Evolutionary conservation across 1,140 invertebrate genomes (phyloP).

Genomic region (Drosophila ohnishii): DNA sequence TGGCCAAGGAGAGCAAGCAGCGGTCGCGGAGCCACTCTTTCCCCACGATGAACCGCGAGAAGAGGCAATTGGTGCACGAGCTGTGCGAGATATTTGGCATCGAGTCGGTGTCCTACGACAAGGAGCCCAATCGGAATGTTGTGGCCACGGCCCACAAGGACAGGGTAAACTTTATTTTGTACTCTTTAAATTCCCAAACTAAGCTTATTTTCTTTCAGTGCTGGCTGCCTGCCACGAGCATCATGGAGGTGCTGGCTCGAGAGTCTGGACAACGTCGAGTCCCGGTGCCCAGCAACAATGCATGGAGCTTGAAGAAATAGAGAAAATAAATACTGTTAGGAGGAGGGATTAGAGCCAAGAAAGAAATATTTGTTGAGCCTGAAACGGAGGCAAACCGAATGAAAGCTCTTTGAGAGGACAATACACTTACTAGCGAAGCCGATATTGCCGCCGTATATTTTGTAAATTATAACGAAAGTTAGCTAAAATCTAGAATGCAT

Average conservation of each 20-base stretch:
- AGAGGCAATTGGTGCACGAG: constrained; percentile 95
- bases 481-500: constrained; percentile 40
- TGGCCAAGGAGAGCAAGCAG: constrained; percentile 94
- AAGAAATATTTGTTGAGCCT: constrained; percentile 13
- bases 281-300: constrained; percentile 87
- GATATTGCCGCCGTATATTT: constrained; percentile 27
- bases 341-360: background rate
- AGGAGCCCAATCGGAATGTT: constrained; percentile 96
- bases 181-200: background rate
- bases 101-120: constrained; percentile 95
- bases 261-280: constrained; percentile 91
- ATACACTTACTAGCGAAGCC: constrained; percentile 38
- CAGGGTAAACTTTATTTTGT: constrained; percentile 84
- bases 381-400: background rate
- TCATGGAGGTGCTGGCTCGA: constrained; percentile 90
- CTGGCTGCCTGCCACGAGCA: constrained; percentile 92
- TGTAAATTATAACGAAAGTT: constrained; percentile 42
- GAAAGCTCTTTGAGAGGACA: constrained; percentile 39
- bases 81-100: constrained; percentile 97
- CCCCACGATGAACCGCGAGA: constrained; percentile 95
- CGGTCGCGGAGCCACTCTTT: constrained; percentile 95
- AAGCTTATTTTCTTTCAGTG: constrained; percentile 84
- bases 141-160: constrained; percentile 94
- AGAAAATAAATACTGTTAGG: constrained; percentile 3
- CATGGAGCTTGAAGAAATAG: constrained; percentile 79